Evolutionary conservation across 2,797 vertebrate species (phyloP).

Genomic region (Alcedo quadribrachys): DNA sequence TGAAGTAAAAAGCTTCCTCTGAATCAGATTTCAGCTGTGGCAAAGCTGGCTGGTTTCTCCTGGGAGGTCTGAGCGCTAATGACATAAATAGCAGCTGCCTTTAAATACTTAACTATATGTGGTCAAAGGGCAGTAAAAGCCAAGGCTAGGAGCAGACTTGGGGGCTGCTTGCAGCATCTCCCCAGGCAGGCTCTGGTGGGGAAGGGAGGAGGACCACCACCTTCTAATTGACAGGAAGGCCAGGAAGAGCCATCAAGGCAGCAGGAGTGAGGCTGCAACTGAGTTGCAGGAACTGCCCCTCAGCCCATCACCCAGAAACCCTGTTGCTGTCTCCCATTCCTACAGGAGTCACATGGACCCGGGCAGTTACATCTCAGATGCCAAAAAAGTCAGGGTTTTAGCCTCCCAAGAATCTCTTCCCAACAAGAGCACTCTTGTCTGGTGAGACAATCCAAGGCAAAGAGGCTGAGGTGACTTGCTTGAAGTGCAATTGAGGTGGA

Average conservation of each 20-base stretch:
- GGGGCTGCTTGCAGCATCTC: not conserved
- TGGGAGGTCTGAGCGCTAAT: slow-evolving; percentile 23
- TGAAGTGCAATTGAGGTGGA: not conserved
- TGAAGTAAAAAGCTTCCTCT: slow-evolving; percentile 30
- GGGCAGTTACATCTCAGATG: not conserved
- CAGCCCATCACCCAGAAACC: not conserved
- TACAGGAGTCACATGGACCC: not conserved
- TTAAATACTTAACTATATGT: not conserved
- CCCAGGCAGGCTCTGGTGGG: not conserved
- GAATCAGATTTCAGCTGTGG: slow-evolving; percentile 57
- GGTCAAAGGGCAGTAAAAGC: not conserved
- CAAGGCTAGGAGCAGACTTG: not conserved
- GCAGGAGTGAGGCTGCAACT: not conserved
- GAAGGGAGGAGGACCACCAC: not conserved
- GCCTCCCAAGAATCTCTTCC: not conserved
- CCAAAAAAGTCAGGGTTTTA: not conserved
- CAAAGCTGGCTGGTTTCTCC: slow-evolving; percentile 27
- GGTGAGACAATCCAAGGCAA: not conserved
- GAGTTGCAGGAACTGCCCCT: not conserved
- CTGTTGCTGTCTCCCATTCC: not conserved
- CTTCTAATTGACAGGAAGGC: not conserved
- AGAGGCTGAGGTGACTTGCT: not conserved
- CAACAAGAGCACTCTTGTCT: not conserved
- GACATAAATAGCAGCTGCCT: slow-evolving; percentile 34
- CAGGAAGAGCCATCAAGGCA: not conserved